These are phyloP conservation scores for Gymnothorax reevesii DNA, from an alignment of 2,797 vertebrate genomes.

Conservation along the genomic window DNA sequence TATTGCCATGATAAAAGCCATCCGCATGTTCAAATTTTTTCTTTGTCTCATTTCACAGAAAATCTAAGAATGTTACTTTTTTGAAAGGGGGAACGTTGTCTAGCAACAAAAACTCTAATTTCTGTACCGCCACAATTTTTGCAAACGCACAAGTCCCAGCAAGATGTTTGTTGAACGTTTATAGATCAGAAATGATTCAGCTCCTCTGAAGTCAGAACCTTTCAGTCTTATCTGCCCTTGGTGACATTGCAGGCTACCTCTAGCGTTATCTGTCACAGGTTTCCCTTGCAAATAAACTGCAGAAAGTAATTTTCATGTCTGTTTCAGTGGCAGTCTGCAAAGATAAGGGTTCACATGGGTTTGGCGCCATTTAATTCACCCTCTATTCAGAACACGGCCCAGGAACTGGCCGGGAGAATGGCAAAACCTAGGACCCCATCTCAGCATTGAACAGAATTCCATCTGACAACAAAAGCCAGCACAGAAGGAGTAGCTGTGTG, in stretches of 20 bases:
- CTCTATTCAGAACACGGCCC: neutral
- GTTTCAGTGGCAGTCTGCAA: neutral
- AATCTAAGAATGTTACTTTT: neutral
- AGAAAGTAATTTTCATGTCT: constrained; percentile 17
- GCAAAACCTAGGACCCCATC: neutral
- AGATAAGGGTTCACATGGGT: constrained; percentile 8
- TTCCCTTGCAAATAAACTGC: neutral
- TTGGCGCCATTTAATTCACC: neutral
- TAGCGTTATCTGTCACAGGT: neutral
- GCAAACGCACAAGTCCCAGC: neutral
- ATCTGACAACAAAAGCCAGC: neutral
- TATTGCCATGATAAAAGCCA: neutral
- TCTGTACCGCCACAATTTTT: neutral
- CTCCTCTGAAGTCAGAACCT: neutral
- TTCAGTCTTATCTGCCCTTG: neutral
- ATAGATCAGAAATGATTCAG: neutral
- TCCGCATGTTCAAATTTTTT: neutral
- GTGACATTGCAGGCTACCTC: constrained; percentile 10
- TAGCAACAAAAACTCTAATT: neutral
- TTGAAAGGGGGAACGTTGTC: neutral
- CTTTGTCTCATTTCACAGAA: neutral
- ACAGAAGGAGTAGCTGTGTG: neutral
- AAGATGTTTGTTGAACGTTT: neutral
- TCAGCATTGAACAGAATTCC: neutral
- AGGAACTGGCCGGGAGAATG: neutral